Conservation (phyloP, 2,113 vertebrate genomes). For the Ptyas mucosa region DNA sequence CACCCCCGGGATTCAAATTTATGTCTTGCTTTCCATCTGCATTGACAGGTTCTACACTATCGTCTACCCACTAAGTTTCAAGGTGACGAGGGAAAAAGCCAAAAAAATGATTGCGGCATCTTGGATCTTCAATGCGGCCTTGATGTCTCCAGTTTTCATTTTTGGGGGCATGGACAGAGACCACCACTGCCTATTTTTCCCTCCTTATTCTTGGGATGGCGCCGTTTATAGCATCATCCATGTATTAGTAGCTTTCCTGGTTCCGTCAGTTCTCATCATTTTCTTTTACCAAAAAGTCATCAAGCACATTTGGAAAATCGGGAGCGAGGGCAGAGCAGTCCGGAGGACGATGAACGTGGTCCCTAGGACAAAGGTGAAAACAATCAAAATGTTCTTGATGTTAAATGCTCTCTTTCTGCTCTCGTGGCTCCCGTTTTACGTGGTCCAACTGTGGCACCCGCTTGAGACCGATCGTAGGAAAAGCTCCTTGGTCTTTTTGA, state of each 20-base stretch:
- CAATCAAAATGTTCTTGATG: slow-evolving; percentile 93
- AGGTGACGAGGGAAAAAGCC: slow-evolving; percentile 90
- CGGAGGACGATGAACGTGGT: slow-evolving; percentile 90
- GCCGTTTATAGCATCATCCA: slow-evolving; percentile 71
- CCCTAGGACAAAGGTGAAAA: slow-evolving; percentile 93
- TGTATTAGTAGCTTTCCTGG: slow-evolving; percentile 77
- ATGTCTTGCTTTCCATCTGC: slow-evolving; percentile 86
- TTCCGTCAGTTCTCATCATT: slow-evolving; percentile 76
- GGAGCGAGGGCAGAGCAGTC: slow-evolving; percentile 80
- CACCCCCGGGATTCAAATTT: slow-evolving; percentile 83
- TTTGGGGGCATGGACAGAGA: slow-evolving; percentile 71
- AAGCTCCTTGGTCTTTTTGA: slow-evolving; percentile 78
- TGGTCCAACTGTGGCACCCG: slow-evolving; percentile 87
- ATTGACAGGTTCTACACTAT: slow-evolving; percentile 92
- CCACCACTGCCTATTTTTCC: slow-evolving; percentile 83
- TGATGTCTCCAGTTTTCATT: slow-evolving; percentile 79
- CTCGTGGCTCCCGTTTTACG: slow-evolving; percentile 88
- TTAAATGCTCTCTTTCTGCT: slow-evolving; percentile 83
- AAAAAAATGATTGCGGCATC: slow-evolving; percentile 90
- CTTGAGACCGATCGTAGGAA: slow-evolving; percentile 66
- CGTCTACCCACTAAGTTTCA: slow-evolving; percentile 90
- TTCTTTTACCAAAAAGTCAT: slow-evolving; percentile 89
- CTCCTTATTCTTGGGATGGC: slow-evolving; percentile 78
- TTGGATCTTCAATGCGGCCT: slow-evolving; percentile 77
- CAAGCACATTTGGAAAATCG: slow-evolving; percentile 91